Evolutionary conservation across 2,888 invertebrate genomes (phyloP).

Genomic region (Cerceris rybyensis): DNA sequence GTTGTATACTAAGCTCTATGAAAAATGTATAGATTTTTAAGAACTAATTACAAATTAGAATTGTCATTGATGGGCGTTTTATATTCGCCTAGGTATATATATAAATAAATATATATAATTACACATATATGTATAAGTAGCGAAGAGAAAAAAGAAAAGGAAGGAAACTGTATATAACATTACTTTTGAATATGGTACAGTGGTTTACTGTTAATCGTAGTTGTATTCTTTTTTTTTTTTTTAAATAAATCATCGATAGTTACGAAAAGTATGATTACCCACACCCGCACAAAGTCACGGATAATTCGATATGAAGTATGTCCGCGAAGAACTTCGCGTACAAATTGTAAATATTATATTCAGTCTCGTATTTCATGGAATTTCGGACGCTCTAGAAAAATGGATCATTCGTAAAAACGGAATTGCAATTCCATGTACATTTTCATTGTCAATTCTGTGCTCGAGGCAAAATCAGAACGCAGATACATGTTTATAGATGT

Average conservation of each 20-base stretch:
- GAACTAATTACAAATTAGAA: constrained; percentile 39
- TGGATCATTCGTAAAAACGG: background rate
- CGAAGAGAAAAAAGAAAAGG: constrained; percentile 44
- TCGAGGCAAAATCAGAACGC: background rate
- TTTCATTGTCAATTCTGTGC: background rate
- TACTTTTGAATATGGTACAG: constrained; percentile 73
- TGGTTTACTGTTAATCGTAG: constrained; percentile 79
- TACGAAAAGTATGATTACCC: constrained; percentile 55
- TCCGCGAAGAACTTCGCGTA: constrained; percentile 27
- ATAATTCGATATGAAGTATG: constrained; percentile 43
- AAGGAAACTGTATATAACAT: constrained; percentile 74
- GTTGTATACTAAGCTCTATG: constrained; percentile 67
- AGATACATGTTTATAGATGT: background rate
- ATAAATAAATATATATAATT: too few species aligned
- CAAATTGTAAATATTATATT: constrained; percentile 51
- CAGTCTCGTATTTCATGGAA: constrained; percentile 32
- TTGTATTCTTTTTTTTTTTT: constrained; percentile 72
- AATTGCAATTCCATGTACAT: background rate
- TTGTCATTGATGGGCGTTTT: constrained; percentile 38
- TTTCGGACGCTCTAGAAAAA: background rate
- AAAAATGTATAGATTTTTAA: constrained; percentile 65
- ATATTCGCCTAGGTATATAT: constrained; percentile 39
- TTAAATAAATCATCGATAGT: constrained; percentile 78
- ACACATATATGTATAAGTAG: constrained; percentile 37
- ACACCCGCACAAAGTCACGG: constrained; percentile 50